These are phyloP conservation scores for Spicauda simplicius DNA, from an alignment of 2,888 invertebrate genomes.

Conservation along the genomic window DNA sequence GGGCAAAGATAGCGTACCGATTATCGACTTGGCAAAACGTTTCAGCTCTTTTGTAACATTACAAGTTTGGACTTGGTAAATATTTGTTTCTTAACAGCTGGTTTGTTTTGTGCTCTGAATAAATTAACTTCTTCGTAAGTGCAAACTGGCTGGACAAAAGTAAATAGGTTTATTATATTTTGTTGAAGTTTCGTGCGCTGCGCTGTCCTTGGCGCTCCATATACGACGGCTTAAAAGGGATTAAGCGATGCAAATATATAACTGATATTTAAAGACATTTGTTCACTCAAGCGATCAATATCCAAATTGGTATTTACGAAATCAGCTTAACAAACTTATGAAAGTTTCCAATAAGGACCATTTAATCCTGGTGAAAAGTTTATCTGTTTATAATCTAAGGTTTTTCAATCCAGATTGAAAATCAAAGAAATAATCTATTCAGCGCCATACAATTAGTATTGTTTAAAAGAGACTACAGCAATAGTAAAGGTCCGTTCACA, in stretches of 20 bases:
- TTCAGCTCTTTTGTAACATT: conserved; percentile 48
- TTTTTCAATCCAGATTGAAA: no score
- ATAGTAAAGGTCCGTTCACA: no score
- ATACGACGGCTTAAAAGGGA: conserved; percentile 16
- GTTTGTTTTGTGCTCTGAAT: conserved; percentile 34
- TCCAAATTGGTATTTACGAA: neutral
- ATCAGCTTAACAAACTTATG: neutral
- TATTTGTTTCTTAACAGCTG: conserved; percentile 38
- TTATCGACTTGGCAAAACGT: conserved; percentile 41
- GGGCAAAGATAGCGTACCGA: conserved; percentile 23
- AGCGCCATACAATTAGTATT: no score
- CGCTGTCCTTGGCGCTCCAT: conserved; percentile 28
- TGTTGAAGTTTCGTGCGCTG: conserved; percentile 7
- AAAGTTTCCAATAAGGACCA: neutral
- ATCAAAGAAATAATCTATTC: no score
- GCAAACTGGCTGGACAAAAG: conserved; percentile 31
- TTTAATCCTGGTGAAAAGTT: no score
- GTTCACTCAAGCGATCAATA: neutral
- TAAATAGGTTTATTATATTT: conserved; percentile 29
- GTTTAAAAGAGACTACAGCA: no score
- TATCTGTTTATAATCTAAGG: no score
- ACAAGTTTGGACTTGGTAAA: conserved; percentile 44
- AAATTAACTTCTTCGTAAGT: conserved; percentile 35
- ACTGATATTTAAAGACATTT: conserved; percentile 11
- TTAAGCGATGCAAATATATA: conserved; percentile 8